Conservation (phyloP, 1,140 invertebrate species). For the Drosophila nasuta region DNA sequence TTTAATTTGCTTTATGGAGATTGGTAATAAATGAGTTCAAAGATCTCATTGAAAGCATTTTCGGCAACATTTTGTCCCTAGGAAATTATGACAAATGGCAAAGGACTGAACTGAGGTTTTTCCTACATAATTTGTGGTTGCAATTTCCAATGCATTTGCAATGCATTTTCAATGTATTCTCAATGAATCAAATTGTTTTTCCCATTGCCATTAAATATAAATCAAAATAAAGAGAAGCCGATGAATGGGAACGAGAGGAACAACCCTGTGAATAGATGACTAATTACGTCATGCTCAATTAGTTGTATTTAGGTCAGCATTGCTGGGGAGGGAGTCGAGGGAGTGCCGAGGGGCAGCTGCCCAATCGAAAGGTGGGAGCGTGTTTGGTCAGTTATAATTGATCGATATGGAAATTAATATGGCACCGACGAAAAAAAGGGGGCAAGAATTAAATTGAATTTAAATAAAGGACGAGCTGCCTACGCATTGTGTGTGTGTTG, state of each 20-base stretch:
- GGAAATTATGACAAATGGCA: slow-evolving; percentile 1
- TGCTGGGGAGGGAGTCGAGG: slow-evolving; percentile 17
- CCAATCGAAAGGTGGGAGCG: slow-evolving; percentile 8
- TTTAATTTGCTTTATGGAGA: slow-evolving; percentile 3
- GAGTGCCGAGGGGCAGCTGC: slow-evolving; percentile 45
- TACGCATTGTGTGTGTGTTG: slow-evolving; percentile 19
- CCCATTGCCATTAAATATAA: slow-evolving; percentile 48
- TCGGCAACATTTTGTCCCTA: not conserved
- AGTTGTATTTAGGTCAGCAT: slow-evolving; percentile 68
- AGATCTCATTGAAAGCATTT: slow-evolving; percentile 15
- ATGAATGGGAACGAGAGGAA: slow-evolving; percentile 36
- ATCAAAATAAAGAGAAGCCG: slow-evolving; percentile 40
- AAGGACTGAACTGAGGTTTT: not conserved
- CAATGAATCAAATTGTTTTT: slow-evolving; percentile 38
- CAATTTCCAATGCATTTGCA: slow-evolving; percentile 52
- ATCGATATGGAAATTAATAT: slow-evolving; percentile 76
- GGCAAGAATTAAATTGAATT: slow-evolving; percentile 59
- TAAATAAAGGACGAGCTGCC: slow-evolving; percentile 38
- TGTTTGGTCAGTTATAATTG: slow-evolving; percentile 50
- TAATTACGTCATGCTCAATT: slow-evolving; percentile 81
- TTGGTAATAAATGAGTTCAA: slow-evolving; percentile 7
- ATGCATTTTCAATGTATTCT: slow-evolving; percentile 35
- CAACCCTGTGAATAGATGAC: slow-evolving; percentile 65
- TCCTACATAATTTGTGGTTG: slow-evolving; percentile 46
- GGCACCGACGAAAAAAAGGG: not conserved